Evolutionary conservation across 2,113 vertebrate species (phyloP), one percentile per base, ranked within the genome.

Genomic region (Takifugu flavidus): DNA sequence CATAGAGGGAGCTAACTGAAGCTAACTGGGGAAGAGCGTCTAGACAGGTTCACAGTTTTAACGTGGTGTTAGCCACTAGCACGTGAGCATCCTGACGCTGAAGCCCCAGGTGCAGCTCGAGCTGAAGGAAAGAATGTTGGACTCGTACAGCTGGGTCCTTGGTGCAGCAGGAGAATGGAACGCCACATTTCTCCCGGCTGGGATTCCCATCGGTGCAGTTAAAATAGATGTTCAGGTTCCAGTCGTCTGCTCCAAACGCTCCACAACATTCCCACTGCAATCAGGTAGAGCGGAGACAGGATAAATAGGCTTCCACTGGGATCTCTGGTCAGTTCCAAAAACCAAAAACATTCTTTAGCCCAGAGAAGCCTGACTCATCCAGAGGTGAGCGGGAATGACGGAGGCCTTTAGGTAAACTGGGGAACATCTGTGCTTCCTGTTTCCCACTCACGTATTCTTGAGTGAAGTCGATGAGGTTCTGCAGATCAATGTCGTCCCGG

Each of bases 201-300:
- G 95, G 94, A 0, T 99, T 99, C 64, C 92, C 90, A 84, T 98
- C 95, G 28, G 96, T 99, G 91, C 97, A 99, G 89, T 99, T 99
- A 86, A 99, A 99, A 89, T 99, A 99, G 89, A 98, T 96, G 87
- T 99, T 99, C 85, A 98, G 89, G 90, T 99, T 95, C 97, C 97
- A 99, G 86, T 99, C 97, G 52, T 96, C 93, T 0, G 97, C 95
- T 77, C 94, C 95, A 80, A 97, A 98, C 59, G 96, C 97, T 66
- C 97, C 97, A 82, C 97, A 99, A 80, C 96, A 99, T 77, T 98
- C 94, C 97, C 97, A 99, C 96, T 98, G 75, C 25, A 67, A 88
- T 80, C 10, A 71, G 56, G 31, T 1, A 80, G 67, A 15, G 71
- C 20, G 75, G 2, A 54, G 27, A 72, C 3, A 64, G 63, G 56